Conservation (phyloP, 2,113 vertebrate species). For the Odobenus rosmarus region DNA sequence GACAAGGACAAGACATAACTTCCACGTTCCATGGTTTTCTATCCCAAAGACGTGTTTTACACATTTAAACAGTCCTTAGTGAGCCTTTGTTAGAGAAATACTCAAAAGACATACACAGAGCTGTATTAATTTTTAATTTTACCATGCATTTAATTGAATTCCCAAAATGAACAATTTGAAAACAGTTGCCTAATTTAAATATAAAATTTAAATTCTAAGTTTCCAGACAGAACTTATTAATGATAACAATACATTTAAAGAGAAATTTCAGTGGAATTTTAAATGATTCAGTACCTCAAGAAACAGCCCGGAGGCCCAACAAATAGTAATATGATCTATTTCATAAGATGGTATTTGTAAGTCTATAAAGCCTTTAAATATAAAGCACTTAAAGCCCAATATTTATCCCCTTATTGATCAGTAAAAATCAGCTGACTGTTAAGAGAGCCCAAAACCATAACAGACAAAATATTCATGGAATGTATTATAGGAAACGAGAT, state of each 20-base stretch:
- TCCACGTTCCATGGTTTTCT: neutral
- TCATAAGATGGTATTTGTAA: neutral
- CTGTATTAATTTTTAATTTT: neutral
- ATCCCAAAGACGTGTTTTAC: neutral
- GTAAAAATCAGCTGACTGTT: slow-evolving; percentile 16
- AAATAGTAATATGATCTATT: neutral
- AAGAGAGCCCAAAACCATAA: neutral
- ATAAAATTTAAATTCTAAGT: slow-evolving; percentile 10
- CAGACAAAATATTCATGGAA: slow-evolving; percentile 13
- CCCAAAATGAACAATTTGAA: slow-evolving; percentile 13
- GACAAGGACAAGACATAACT: neutral
- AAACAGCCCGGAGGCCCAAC: neutral
- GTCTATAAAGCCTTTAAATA: neutral
- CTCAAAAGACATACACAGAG: neutral
- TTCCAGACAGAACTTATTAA: neutral
- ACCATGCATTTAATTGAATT: neutral
- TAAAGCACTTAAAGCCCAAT: neutral
- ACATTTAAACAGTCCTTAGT: neutral
- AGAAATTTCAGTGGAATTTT: neutral
- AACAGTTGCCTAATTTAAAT: slow-evolving; percentile 1
- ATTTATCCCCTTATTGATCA: slow-evolving; percentile 6
- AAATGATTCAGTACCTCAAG: neutral
- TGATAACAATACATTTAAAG: neutral
- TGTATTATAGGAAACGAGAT: neutral
- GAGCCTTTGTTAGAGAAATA: neutral